Evolutionary conservation across 2,113 vertebrate species (phyloP).

Genomic region (Cyprinodon tularosa): DNA sequence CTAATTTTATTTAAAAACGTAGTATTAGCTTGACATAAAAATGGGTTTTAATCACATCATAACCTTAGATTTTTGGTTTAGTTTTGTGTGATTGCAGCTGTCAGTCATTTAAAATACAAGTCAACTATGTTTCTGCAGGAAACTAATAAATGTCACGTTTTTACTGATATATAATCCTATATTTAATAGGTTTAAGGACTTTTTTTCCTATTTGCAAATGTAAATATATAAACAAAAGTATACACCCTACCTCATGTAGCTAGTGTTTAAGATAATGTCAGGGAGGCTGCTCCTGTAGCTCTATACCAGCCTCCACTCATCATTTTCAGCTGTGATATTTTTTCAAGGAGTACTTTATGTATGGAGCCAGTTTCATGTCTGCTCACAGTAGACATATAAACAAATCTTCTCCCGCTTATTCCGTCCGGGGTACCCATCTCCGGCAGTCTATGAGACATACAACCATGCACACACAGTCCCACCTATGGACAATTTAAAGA

Average conservation of each 20-base stretch:
- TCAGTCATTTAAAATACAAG: background rate
- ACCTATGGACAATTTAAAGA: too few species aligned
- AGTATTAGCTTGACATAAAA: background rate
- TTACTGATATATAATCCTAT: background rate
- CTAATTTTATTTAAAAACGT: conserved; percentile 17
- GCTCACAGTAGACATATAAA: too few species aligned
- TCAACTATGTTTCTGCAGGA: background rate
- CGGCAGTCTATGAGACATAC: too few species aligned
- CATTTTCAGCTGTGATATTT: background rate
- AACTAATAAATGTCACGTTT: background rate
- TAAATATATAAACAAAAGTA: background rate
- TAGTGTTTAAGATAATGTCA: too few species aligned
- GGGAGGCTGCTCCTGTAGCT: too few species aligned
- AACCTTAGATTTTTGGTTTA: background rate
- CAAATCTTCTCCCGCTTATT: too few species aligned
- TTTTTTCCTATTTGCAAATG: background rate
- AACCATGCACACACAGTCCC: too few species aligned
- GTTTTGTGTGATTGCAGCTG: background rate
- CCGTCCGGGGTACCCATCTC: too few species aligned
- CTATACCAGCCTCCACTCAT: background rate
- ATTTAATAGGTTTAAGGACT: background rate
- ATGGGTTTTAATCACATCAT: conserved; percentile 8
- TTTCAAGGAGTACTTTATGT: background rate
- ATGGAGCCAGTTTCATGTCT: background rate
- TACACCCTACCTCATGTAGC: too few species aligned